Evolutionary conservation across 2,888 invertebrate species (phyloP).

Genomic region (Apamea sordens): DNA sequence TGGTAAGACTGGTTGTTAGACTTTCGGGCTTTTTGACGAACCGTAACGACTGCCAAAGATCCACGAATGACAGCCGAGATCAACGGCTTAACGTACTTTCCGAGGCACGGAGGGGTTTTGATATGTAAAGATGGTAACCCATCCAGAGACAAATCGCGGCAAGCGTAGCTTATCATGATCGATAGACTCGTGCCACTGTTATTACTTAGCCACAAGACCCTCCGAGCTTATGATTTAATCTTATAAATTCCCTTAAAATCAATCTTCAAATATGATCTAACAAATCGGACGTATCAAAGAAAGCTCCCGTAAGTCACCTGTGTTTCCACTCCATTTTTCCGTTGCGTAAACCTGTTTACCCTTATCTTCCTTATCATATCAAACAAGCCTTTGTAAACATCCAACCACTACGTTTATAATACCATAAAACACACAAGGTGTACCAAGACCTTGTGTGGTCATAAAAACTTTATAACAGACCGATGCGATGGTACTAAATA

Average conservation of each 20-base stretch:
- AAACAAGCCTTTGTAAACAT: slow-evolving; percentile 45
- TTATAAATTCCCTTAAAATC: background rate
- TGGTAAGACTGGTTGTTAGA: too few species aligned
- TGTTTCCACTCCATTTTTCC: background rate
- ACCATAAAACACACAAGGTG: too few species aligned
- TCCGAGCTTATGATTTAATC: background rate
- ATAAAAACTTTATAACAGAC: slow-evolving; percentile 1
- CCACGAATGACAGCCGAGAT: too few species aligned
- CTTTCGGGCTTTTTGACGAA: too few species aligned
- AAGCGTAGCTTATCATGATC: too few species aligned
- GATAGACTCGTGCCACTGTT: too few species aligned
- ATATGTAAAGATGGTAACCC: too few species aligned
- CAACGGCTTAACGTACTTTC: too few species aligned
- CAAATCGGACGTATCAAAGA: background rate
- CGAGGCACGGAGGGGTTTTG: too few species aligned
- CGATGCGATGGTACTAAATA: background rate
- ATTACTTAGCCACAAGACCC: too few species aligned
- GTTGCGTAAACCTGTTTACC: slow-evolving; percentile 10
- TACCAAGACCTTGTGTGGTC: slow-evolving; percentile 22
- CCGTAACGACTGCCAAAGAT: too few species aligned
- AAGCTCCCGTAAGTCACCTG: background rate
- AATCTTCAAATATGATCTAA: background rate
- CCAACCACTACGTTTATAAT: slow-evolving; percentile 1
- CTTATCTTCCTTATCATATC: slow-evolving; percentile 41
- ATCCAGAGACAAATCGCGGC: too few species aligned